Conservation (phyloP, 2,797 vertebrate species). For the Danio jaintianensis region DNA sequence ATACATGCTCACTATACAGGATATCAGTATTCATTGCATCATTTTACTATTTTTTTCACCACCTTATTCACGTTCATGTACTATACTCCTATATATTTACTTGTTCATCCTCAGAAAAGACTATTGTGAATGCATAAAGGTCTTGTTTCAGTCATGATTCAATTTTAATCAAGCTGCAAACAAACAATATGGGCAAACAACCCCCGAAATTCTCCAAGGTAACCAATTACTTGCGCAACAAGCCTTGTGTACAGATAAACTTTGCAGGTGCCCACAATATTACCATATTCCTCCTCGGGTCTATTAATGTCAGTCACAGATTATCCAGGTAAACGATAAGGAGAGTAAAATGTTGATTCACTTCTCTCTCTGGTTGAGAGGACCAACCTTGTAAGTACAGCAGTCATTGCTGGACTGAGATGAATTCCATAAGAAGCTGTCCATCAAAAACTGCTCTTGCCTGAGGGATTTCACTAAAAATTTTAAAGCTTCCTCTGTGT, state of each 20-base stretch:
- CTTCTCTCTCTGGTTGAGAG: constrained; percentile 12
- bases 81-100: not conserved
- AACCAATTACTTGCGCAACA: not conserved
- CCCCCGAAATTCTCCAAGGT: not conserved
- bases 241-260: not conserved
- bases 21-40: no score
- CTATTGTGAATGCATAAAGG: not conserved
- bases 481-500: not conserved
- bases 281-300: not conserved
- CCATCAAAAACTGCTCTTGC: constrained; percentile 11
- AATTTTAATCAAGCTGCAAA: constrained; percentile 11
- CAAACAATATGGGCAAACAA: constrained; percentile 6
- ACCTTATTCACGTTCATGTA: not conserved
- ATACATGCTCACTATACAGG: no score
- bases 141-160: not conserved
- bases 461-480: constrained; percentile 21
- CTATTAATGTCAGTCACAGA: constrained; percentile 10
- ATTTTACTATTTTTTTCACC: no score
- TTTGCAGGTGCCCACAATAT: not conserved
- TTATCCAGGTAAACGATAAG: constrained; percentile 7
- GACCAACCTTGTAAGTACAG: constrained; percentile 37
- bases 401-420: constrained; percentile 14
- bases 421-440: constrained; percentile 37
- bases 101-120: not conserved
- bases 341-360: constrained; percentile 29